These are phyloP conservation scores for Nasonia giraulti DNA, from an alignment of 1,140 invertebrate genomes.

Conservation along the genomic window DNA sequence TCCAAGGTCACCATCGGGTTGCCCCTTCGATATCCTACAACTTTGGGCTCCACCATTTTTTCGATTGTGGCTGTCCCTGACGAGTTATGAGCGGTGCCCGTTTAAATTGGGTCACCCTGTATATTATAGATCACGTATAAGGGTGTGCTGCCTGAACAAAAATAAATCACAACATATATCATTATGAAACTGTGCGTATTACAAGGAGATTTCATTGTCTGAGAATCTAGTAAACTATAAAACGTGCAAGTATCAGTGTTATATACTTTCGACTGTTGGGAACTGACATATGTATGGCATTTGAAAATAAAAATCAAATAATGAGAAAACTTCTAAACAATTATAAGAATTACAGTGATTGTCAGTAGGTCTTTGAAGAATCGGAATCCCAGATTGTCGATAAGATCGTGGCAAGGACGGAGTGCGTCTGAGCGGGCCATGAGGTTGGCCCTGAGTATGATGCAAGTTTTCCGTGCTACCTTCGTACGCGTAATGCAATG, in stretches of 20 bases:
- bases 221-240: neutral
- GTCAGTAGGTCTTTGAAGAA: conserved; percentile 74
- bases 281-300: conserved; percentile 7
- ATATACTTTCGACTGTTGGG: neutral
- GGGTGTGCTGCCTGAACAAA: neutral
- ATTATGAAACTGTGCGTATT: neutral
- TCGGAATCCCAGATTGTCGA: conserved; percentile 78
- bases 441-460: conserved; percentile 67
- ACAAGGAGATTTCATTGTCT: neutral
- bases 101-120: no score
- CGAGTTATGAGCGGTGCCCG: no score
- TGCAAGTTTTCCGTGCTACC: conserved; percentile 79
- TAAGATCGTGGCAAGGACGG: conserved; percentile 77
- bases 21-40: no score
- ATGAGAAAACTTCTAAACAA: conserved; percentile 23
- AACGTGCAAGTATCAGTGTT: conserved; percentile 22
- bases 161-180: neutral
- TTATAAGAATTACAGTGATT: conserved; percentile 69
- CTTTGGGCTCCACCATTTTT: no score
- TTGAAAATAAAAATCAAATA: conserved; percentile 38
- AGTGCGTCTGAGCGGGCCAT: conserved; percentile 75
- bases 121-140: neutral
- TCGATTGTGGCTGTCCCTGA: no score
- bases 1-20: no score
- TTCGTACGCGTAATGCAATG: conserved; percentile 66